Evolutionary conservation across 2,888 invertebrate genomes (phyloP), one percentile per base, ranked within the genome.

Genomic region (Drosophila seclusa): DNA sequence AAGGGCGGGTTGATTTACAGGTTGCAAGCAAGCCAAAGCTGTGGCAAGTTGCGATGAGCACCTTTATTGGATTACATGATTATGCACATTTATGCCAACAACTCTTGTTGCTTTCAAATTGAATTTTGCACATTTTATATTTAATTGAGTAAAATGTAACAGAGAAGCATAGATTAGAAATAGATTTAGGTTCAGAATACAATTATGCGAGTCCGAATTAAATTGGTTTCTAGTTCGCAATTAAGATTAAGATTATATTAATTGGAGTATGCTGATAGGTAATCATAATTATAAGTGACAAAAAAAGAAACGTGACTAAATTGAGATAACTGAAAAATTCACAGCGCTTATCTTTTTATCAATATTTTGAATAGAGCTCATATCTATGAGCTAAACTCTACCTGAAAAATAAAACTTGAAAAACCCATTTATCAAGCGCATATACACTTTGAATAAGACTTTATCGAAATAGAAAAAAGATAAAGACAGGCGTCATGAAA

Each of bases 11-110:
- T 16, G 31, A 38, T 34, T 61, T 49, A 27, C 2, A 36, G 34
- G 48, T 34, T 57, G 48, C 18, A n/a, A 21, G 6, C 27, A 18
- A 60, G 65, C 64, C 42, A 16, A 29, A 57, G 54, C 45, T 61
- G 57, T 36, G 45, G 58, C 48, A 40, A 72, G 48, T 40, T 58
- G 29, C 29, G 38, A 40, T 58, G n/a, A 27, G 31, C 5, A 32
- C n/a, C 18, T 50, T 58, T 54, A 54, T 45, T 69, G 31, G 24
- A 45, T 31, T 40, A 18, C 3, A 55, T 5, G 38, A 57, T 11
- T 16, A 18, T 49, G 29, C 27, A 49, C 5, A 49, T 11, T 27
- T 11, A 27, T 27, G 24, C 1, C 24, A 18, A 49, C 27, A 45
- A 45, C 8, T 45, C 45, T 45, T 45, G 8, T 16, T 24, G 45